Conservation (phyloP, 2,888 invertebrate genomes). For the Trichogramma evanescens region DNA sequence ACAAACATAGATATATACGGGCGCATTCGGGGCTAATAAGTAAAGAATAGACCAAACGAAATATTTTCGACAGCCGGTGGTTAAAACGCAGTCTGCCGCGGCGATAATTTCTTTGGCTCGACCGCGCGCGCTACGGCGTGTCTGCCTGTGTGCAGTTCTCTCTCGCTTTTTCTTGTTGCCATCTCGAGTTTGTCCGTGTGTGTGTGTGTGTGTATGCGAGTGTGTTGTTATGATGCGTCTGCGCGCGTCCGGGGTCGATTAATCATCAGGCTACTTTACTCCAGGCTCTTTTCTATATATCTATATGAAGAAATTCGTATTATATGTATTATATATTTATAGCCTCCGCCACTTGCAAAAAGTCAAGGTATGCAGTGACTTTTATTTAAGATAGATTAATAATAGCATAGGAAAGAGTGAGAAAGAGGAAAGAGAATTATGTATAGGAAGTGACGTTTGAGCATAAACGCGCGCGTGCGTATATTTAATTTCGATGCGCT, state of each 20-base stretch:
- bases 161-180: too few relatives aligned
- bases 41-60: neutral
- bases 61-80: slow-evolving; percentile 20
- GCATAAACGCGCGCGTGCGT: neutral
- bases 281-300: slow-evolving; percentile 8
- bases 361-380: neutral
- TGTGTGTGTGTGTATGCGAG: too few relatives aligned
- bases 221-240: slow-evolving; percentile 8
- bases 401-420: neutral
- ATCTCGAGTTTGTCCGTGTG: too few relatives aligned
- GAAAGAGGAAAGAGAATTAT: too few relatives aligned
- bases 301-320: neutral
- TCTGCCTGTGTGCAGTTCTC: too few relatives aligned
- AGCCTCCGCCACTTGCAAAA: neutral
- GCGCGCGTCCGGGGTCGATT: slow-evolving; percentile 6
- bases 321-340: slow-evolving; percentile 1
- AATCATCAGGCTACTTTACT: slow-evolving; percentile 17
- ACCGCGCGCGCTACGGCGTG: neutral
- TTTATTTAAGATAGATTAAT: slow-evolving; percentile 18
- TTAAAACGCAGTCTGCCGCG: slow-evolving; percentile 9
- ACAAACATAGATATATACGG: neutral
- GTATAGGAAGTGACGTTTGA: neutral
- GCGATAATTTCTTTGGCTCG: slow-evolving; percentile 18
- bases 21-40: neutral
- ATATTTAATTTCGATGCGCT: slow-evolving; percentile 13